These are phyloP conservation scores for Cylindroiulus punctatus DNA, from an alignment of 2,888 invertebrate genomes.

Conservation along the genomic window DNA sequence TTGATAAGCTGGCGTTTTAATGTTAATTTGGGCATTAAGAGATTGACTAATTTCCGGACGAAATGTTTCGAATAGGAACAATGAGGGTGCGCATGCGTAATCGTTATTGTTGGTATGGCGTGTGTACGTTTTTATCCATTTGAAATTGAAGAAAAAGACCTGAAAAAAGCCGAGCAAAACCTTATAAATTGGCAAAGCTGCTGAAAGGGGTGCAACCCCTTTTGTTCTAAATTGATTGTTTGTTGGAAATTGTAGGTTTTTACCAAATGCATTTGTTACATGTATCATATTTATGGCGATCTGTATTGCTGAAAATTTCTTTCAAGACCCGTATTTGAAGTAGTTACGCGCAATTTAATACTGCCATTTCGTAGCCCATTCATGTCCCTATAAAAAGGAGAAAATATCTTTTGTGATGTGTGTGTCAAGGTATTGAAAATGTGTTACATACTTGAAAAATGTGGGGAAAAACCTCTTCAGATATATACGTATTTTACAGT, in stretches of 20 bases:
- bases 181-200: conserved; percentile 11
- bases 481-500: conserved; percentile 37
- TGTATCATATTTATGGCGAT: conserved; percentile 37
- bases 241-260: conserved; percentile 42
- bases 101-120: conserved; percentile 7
- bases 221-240: conserved; percentile 23
- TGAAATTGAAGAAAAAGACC: background rate
- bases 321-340: conserved; percentile 42
- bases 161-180: background rate
- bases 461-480: conserved; percentile 6
- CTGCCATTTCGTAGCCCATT: conserved; percentile 29
- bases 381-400: conserved; percentile 33
- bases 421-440: conserved; percentile 31
- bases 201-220: conserved; percentile 15
- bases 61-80: background rate
- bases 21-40: conserved; percentile 13
- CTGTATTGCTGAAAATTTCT: conserved; percentile 36
- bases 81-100: conserved; percentile 23
- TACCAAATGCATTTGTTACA: conserved; percentile 34
- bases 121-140: conserved; percentile 38
- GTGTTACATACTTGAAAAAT: conserved; percentile 23
- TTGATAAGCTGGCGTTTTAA: background rate
- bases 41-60: conserved; percentile 23
- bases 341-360: conserved; percentile 42
- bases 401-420: conserved; percentile 26